Base-by-base conservation (phyloP, 1,140 invertebrate species). In the Neodiprion fabricii region DNA sequence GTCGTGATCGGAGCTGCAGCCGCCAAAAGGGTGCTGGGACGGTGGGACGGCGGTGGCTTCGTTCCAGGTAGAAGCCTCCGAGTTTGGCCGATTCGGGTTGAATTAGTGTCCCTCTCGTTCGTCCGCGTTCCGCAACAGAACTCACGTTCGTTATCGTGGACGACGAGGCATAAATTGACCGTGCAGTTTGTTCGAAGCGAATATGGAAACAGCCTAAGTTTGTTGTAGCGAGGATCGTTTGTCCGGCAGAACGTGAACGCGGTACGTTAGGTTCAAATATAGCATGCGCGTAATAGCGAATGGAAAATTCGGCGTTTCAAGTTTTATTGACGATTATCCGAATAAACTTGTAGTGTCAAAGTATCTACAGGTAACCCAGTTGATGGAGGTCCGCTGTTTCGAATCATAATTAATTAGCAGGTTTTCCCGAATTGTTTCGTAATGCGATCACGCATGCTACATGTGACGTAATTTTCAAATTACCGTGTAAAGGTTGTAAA, bases 81-180 rank as follows among this genome's bases (percentile, higher is more conserved):
- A 61, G 53, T 61, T 61, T 61, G 53, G 53, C 67, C 67, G 21
- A 69, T 69, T 69, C 67, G 67, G 40, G 21, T 69, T 69, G 67
- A 69, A 69, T 69, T 69, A 69, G 40, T 69, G 67, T 23, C 17
- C 21, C 67, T 47, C 67, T 21, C 23, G 11, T 69, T 47, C 67
- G 21, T 47, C 67, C 67, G 53, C 53, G 53, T 61, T 61, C 53
- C 53, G 53, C 53, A 61, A 61, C 53, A 61, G 53, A 61, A 61
- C 53, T 61, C 53, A 61, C 53, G 53, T 61, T 61, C 53, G 53
- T 61, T 61, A 61, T 61, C 53, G 53, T 61, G 53, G 53, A 61
- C 53, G 53, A 23, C 67, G 67, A 21, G 40, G 40, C 67, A 69
- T 69, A 69, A 69, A 69, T 69, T 69, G 67, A 69, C 67, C 67